Percentiles rank a stretch among this genome's conserved stretches.
These are phyloP conservation scores for Corythoichthys intestinalis DNA, from an alignment of 2,113 vertebrate species.

Conservation along the genomic window DNA sequence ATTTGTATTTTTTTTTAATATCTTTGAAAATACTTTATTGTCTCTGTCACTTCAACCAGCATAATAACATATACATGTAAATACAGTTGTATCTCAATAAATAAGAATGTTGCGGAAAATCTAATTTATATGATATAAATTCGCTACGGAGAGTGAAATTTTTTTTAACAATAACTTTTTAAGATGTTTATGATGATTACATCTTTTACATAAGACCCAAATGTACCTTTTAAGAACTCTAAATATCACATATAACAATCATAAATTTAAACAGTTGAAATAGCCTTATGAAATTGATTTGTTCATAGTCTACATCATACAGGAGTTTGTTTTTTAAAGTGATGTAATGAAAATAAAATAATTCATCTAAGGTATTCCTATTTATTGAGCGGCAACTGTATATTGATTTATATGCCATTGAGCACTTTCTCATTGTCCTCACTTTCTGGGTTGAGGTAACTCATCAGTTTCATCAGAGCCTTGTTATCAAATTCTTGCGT, in stretches of 20 bases:
- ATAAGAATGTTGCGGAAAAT: background rate
- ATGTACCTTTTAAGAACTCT: background rate
- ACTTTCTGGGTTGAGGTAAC: conserved; percentile 84
- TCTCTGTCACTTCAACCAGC: conserved; percentile 20
- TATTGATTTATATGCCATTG: conserved; percentile 66
- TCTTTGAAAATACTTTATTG: conserved; percentile 63
- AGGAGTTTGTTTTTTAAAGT: background rate
- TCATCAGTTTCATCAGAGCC: conserved; percentile 80
- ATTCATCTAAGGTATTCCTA: background rate
- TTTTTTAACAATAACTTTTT: background rate
- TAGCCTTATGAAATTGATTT: background rate
- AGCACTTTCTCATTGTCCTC: conserved; percentile 74
- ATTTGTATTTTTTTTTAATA: conserved; percentile 17
- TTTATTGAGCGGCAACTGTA: background rate
- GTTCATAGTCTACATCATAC: background rate
- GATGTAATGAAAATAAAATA: background rate
- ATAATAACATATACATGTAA: conserved; percentile 38
- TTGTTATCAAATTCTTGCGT: conserved; percentile 79
- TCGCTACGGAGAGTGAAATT: background rate
- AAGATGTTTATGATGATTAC: background rate
- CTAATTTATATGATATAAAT: background rate
- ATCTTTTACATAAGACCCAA: background rate
- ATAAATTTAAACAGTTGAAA: background rate
- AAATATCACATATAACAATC: background rate
- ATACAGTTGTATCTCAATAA: background rate